Base-by-base conservation (phyloP, 1,140 invertebrate genomes). In the Platorchestia sp. region DNA sequence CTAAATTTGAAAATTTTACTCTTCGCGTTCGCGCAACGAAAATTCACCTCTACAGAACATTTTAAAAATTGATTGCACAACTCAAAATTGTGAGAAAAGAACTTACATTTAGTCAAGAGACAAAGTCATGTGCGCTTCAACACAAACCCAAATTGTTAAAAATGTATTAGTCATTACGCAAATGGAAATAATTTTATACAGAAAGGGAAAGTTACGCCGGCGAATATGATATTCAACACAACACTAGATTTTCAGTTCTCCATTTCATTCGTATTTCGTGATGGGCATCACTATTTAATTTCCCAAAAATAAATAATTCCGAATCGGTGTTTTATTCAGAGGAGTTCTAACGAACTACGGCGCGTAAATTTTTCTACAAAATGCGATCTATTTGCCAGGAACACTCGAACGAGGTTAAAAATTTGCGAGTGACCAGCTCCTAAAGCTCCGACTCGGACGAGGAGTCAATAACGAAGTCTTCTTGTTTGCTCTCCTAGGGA, bases 401-500 rank as follows among this genome's bases (percentile, higher is more conserved):
- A 5, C 43, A 93, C 45, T 93, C 47, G 91, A 45, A 93, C 40
- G 7, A 47, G 45, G 43, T 45, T 44, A 93, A 19, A 45, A 45
- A 44, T 47, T 93, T 45, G 91, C 6, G 43, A 45, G 0, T 44
- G 45, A 44, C 41, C 36, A 40, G 1, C 45, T 36, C 40, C 91
- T 19, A 10, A 40, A 10, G 14, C 45, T 45, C 91, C 16, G 44
- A 19, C 91, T 93, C 45, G 40, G 0, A 47, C 36, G 40, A 10
- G 45, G 91, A 93, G 36, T 47, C 91, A 93, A 93, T 93, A 93
- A 93, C 44, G 36, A 93, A 93, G 45, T 93, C 45, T 42, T 45
- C 45, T 3, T 45, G 45, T 93, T 93, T 93, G 91, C n/a, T 45
- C 45, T 93, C 44, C 45, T 16, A 45, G 45, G 43, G 91, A 45